Percentiles rank a stretch among this genome's conserved stretches.
These are phyloP conservation scores for Gastracanthus pulcherrimus DNA, from an alignment of 2,888 invertebrate species.

Conservation along the genomic window DNA sequence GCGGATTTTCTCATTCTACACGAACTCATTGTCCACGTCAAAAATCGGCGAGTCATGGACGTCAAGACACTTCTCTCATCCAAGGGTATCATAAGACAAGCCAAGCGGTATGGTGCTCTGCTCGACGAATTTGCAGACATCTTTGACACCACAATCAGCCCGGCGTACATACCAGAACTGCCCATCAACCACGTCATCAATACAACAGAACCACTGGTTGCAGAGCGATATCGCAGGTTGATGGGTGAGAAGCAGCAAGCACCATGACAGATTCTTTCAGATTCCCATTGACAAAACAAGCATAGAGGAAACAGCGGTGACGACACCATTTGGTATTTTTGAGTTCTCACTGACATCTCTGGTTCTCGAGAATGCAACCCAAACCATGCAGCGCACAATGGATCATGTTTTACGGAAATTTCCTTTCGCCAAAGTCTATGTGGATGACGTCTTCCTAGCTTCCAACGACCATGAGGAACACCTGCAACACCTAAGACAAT, in stretches of 20 bases:
- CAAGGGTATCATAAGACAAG: no score
- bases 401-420: no score
- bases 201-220: no score
- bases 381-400: background rate
- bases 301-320: slow-evolving; percentile 66
- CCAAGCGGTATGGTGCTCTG: no score
- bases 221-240: no score
- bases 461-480: background rate
- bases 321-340: slow-evolving; percentile 67
- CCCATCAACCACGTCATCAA: no score
- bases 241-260: no score
- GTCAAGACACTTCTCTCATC: no score
- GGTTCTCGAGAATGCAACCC: slow-evolving; percentile 68
- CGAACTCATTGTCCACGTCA: background rate
- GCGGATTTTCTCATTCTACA: background rate
- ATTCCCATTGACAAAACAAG: slow-evolving; percentile 64
- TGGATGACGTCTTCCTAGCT: background rate
- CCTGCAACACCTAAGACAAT: background rate
- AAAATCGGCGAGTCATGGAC: background rate
- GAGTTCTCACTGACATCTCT: slow-evolving; percentile 69
- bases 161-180: no score
- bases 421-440: background rate
- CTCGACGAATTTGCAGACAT: no score
- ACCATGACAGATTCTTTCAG: no score
- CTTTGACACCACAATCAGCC: no score